Base-by-base conservation (phyloP, 2,797 vertebrate species). In the Squalus acanthias region DNA sequence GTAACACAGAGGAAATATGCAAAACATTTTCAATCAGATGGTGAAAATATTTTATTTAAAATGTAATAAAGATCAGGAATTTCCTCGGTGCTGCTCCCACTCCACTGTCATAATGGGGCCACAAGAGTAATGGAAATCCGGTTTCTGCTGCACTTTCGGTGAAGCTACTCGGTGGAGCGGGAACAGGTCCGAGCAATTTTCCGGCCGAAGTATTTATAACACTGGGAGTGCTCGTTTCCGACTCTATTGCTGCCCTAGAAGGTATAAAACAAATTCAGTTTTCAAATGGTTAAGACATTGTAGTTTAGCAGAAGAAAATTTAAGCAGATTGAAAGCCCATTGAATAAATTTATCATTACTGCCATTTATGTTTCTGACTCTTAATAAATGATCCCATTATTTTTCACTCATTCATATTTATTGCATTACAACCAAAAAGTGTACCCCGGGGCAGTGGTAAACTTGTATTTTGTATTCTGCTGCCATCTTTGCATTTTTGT, bases 371-470 rank as follows among this genome's bases (percentile, higher is more conserved):
- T 53, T 89, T 57, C 53, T 57, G 87, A 89, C 87, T 88, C 46
- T 79, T 88, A 88, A 89, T 60, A 89, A 60, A 89, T 89, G 53
- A n/a, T n/a, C 22, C 33, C 24, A 93, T 93, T 67, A 93, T 93
- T 67, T 94, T 95, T 46, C 92, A 70, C 29, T 91, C 39, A 69
- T 67, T 22, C 65, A 46, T 67, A 63, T 92, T 92, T 65, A 92
- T 93, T 70, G 70, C 39, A 46, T 95, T 70, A 70, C 17, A 95
- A 65, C 29, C 65, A 65, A 39, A 9, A 93, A 67, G 7, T 20
- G 63, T 93, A 67, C 65, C 65, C 67, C n/a, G 4, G 39, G 67
- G 65, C 92, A 94, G 20, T 24, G 10, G 63, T 26, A 50, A 39
- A 95, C 33, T 69, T 95, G 67, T 22, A 95, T 26, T 39, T 69